Evolutionary conservation across 2,888 invertebrate genomes (phyloP).

Genomic region (Napeogenes inachia): DNA sequence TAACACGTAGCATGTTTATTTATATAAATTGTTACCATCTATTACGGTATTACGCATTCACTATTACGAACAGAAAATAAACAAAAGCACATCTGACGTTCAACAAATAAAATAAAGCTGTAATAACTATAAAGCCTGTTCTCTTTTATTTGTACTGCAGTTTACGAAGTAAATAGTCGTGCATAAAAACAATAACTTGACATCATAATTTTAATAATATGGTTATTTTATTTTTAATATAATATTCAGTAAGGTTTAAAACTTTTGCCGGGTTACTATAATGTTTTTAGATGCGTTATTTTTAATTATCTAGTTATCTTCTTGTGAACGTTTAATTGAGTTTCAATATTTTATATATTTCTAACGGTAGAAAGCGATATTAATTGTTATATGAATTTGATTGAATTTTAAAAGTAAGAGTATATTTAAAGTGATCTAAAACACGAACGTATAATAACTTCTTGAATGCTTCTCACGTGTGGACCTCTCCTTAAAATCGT

Average conservation of each 20-base stretch:
- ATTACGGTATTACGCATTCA: not conserved
- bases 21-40: not conserved
- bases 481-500: slow-evolving; percentile 20
- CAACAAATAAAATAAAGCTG: slow-evolving; percentile 1
- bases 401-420: slow-evolving; percentile 26
- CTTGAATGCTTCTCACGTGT: slow-evolving; percentile 20
- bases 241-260: not conserved
- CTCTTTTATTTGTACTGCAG: not conserved
- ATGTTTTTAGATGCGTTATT: too few relatives aligned
- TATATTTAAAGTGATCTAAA: slow-evolving; percentile 19
- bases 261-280: not conserved
- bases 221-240: not conserved
- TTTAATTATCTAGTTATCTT: too few relatives aligned
- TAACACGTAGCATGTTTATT: not conserved
- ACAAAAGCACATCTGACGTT: not conserved
- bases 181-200: not conserved
- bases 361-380: not conserved
- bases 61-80: not conserved
- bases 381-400: not conserved
- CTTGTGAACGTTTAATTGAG: too few relatives aligned
- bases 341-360: not conserved
- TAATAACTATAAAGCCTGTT: not conserved
- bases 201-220: not conserved
- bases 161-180: not conserved
- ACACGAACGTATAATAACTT: slow-evolving; percentile 12